Evolutionary conservation across 2,888 invertebrate genomes (phyloP), one percentile per base, ranked within the genome.

Genomic region (Myopa testacea): DNA sequence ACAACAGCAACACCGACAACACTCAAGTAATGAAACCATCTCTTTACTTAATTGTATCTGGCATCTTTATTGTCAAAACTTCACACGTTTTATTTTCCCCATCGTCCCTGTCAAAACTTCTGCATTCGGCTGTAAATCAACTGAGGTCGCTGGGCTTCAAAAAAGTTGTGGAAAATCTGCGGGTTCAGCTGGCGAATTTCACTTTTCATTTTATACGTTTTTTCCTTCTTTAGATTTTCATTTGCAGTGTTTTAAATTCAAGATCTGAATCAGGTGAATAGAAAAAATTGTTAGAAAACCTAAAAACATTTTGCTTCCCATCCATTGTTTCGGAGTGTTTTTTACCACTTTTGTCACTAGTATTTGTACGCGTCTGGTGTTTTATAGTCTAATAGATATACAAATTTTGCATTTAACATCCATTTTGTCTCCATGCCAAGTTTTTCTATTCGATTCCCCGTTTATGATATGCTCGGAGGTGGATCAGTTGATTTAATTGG

Each of bases 161-260:
- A 68, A 75, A 67, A 75, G 3, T 50, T 19, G 14, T 45, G 75
- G n/a, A 69, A 67, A 75, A 55, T 58, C 55, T 60, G 60, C 34
- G 16, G 65, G 68, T 60, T 45, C 68, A 19, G 8, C 5, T 8
- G 69, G 70, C 74, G 62, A 75, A 78, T 78, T 78, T 78, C 78
- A 78, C 78, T 78, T 78, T 68, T 74, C 2, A 26, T 55, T 38
- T 67, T 16, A 68, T 60, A 58, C 67, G 19, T 58, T 75, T 74
- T 74, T 50, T 58, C 45, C 34, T 58, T 67, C 40, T 67, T 68
- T 3, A 6, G 58, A 8, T 14, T 52, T 72, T 58, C 3, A 16
- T 74, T 65, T 74, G 63, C 65, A 50, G 14, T 74, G 14, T 19
- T 63, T 73, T 26, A 26, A 37, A n/a, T 52, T 63, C 26, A 50